Evolutionary conservation across 2,797 vertebrate genomes (phyloP), one percentile per base, ranked within the genome.

Genomic region (Syndactyla subalaris): DNA sequence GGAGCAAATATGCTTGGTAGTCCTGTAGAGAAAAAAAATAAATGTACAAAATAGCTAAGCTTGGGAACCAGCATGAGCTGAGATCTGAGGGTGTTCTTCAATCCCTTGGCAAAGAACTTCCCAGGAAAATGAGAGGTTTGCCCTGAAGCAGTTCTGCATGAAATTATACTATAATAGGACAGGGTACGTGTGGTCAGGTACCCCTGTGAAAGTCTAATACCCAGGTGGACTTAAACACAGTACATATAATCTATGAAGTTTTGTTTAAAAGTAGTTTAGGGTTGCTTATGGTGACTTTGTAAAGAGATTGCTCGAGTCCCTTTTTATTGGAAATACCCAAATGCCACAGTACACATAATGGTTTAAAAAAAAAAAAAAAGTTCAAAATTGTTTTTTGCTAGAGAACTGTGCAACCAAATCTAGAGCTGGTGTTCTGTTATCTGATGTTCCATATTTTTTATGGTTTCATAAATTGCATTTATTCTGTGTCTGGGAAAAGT

Each of bases 371-470:
- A 21, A 32, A 67, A 18, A 54, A 26, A 43, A 38, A 29, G 5
- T n/a, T 74, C 4, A 7, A 10, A 68, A 39, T 8, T 2, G 18
- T 66, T 70, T 90, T 72, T 62, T 70, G 8, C 29, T 49, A 4
- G 9, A 73, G 38, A 36, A 17, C 14, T 45, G 21, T 1, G 2
- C 32, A n/a, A 23, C 43, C 36, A 32, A 39, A 73, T 67, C 34
- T 52, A 39, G 39, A 77, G 26, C 16, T 0, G 0, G 7, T 21
- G 9, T 68, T 81, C 65, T 73, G 8, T 70, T 82, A 19, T 22
- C 45, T 91, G 68, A 32, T 1, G 0, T 38, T 79, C 9, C 0
- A 0, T 30, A 12, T 43, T 62, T 79, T 89, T 92, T 45, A 38
- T 63, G 14, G 8, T 63, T 79, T 74, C 7, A 32, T 43, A 4